phyloP scores from a whole-genome alignment of 2,797 vertebrate genomes.

The Xenops minutus region DNA sequence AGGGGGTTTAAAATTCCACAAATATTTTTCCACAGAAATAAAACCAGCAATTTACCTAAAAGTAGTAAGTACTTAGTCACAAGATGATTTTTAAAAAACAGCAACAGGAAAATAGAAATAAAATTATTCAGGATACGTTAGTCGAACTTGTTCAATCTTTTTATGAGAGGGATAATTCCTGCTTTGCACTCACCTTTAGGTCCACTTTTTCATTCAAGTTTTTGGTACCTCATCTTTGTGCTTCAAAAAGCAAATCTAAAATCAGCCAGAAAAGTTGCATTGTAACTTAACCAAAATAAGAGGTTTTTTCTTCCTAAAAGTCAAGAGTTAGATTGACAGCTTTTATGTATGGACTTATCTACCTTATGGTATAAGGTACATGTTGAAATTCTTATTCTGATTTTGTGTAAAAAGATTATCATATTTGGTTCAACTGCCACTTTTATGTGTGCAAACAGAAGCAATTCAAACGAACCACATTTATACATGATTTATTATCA shows the following conservation, averaged over 20 bases:
- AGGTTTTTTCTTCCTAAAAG: not conserved
- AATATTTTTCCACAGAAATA: not conserved
- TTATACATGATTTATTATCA: not conserved
- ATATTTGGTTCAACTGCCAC: not conserved
- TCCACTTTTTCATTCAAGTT: not conserved
- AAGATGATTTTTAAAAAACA: not conserved
- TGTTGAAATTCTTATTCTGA: not conserved
- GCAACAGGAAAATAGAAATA: not conserved
- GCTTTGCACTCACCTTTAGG: not conserved
- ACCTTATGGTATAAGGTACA: accelerated
- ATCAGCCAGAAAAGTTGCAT: not conserved
- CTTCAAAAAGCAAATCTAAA: not conserved
- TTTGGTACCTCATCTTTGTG: not conserved
- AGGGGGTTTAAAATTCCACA: not conserved
- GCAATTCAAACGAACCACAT: not conserved
- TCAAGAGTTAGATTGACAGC: not conserved
- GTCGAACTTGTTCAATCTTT: not conserved
- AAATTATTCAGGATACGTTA: not conserved
- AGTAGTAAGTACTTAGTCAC: not conserved
- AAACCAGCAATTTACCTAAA: not conserved
- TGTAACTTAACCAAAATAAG: not conserved
- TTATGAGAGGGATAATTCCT: not conserved
- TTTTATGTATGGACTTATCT: not conserved
- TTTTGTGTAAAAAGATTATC: not conserved
- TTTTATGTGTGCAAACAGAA: not conserved